Evolutionary conservation across 2,888 invertebrate species (phyloP), one percentile per base, ranked within the genome.

Genomic region (Dasypogon diadema): DNA sequence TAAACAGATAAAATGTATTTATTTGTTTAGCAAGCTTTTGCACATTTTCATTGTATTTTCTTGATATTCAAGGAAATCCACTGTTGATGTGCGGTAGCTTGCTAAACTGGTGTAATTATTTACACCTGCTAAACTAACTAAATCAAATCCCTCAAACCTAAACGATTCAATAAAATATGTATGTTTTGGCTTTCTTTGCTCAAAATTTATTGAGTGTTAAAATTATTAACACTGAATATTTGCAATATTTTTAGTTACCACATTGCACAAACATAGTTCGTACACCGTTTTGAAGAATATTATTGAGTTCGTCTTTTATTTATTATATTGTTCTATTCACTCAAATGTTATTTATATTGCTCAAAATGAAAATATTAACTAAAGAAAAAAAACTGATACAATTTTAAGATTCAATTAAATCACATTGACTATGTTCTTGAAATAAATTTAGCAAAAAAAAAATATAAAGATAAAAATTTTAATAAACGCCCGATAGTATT

Each of bases 121-220:
- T 51, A 30, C 54, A 30, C 18, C 54, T 30, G 22, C 48, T 54
- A 34, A 70, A 54, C 80, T 81, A 83, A 82, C 81, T 82, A 83
- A 84, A 84, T 85, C 85, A 83, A 85, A 85, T 85, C 85, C 85
- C 85, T 85, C 85, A 84, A 84, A 81, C 80, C 60, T 46, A 46
- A 76, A 73, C 72, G 65, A 63, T 72, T 30, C 37, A 68, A 55
- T 21, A 34, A 74, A 72, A 65, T 65, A 65, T 65, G 65, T 65
- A 65, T 65, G 65, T 65, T 65, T 65, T 65, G 5, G 65, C 12
- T 16, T 51, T 51, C 18, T 51, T 21, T 51, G 51, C 21, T 21
- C 21, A 51, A 16, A n/a, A 51, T 51, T 51, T 51, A 51, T 16
- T 2, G 51, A 18, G 51, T 16, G 8, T 5, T 51, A 14, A 16